Percentiles rank a stretch among this genome's conserved stretches.
Evolutionary conservation across 2,888 invertebrate species (phyloP).

Genomic region (Leucophora obtusa): DNA sequence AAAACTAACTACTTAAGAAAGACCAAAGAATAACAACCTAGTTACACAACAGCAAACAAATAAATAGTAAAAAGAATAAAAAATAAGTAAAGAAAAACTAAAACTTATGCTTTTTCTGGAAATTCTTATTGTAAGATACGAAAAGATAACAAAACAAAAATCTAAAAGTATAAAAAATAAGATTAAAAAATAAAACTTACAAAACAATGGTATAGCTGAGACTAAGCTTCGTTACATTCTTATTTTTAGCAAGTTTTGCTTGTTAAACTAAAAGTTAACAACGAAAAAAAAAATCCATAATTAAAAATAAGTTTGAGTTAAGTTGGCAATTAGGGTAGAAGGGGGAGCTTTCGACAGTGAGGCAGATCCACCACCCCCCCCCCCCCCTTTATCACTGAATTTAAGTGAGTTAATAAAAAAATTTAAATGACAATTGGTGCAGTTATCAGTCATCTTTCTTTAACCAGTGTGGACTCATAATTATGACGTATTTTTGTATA

Average conservation of each 20-base stretch:
- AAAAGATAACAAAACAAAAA: background rate
- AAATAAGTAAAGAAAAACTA: background rate
- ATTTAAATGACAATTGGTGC: too few relatives aligned
- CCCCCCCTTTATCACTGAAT: too few relatives aligned
- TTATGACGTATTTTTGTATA: too few relatives aligned
- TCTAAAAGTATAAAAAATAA: background rate
- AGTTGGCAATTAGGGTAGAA: slow-evolving; percentile 52
- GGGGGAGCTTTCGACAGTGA: too few relatives aligned
- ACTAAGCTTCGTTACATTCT: slow-evolving; percentile 12
- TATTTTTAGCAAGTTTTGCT: background rate
- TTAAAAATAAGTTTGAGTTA: slow-evolving; percentile 72
- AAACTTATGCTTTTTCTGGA: background rate
- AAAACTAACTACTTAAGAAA: background rate
- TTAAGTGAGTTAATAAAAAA: too few relatives aligned
- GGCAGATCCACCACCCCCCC: too few relatives aligned
- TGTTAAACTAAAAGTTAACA: background rate
- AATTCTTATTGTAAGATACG: background rate
- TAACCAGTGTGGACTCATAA: too few relatives aligned
- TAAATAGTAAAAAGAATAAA: background rate
- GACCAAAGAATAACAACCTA: background rate
- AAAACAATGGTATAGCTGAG: background rate
- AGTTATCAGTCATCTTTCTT: too few relatives aligned
- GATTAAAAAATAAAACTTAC: background rate
- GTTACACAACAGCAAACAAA: background rate
- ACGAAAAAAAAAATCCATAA: slow-evolving; percentile 67